These are phyloP conservation scores for Philopedon plagiatum DNA, from an alignment of 2,888 invertebrate species.

Conservation along the genomic window DNA sequence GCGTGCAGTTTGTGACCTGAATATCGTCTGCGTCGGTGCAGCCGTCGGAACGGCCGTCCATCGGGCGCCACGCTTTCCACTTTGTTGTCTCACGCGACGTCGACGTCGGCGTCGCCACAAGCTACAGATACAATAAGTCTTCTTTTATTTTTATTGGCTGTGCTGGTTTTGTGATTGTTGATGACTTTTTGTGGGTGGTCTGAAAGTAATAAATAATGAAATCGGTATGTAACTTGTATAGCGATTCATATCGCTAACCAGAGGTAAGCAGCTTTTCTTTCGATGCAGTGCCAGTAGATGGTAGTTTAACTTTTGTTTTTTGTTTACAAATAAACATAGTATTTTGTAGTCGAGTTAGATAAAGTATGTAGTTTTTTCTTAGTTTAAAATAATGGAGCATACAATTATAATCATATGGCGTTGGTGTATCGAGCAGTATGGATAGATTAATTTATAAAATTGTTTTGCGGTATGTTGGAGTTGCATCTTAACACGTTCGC, in stretches of 20 bases:
- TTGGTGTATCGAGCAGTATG: too few relatives aligned
- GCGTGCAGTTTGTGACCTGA: slow-evolving; percentile 50
- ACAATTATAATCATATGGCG: too few relatives aligned
- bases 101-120: slow-evolving; percentile 39
- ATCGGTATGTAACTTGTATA: neutral
- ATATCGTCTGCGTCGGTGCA: slow-evolving; percentile 50
- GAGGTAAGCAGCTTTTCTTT: neutral
- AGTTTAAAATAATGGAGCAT: too few relatives aligned
- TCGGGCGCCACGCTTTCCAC: slow-evolving; percentile 50
- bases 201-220: neutral
- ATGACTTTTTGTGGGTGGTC: slow-evolving; percentile 13
- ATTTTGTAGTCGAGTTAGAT: too few relatives aligned
- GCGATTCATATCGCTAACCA: neutral
- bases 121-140: neutral
- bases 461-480: too few relatives aligned
- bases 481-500: too few relatives aligned
- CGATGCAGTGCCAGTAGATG: neutral
- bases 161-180: slow-evolving; percentile 3
- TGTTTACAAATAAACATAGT: slow-evolving; percentile 6
- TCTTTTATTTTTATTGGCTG: slow-evolving; percentile 20
- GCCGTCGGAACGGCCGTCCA: slow-evolving; percentile 37
- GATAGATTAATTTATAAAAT: too few relatives aligned
- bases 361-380: too few relatives aligned
- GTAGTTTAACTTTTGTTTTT: neutral
- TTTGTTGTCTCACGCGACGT: slow-evolving; percentile 37